Evolutionary conservation across 2,797 vertebrate genomes (phyloP), one percentile per base, ranked within the genome.

Genomic region (Centropyge bicolor): DNA sequence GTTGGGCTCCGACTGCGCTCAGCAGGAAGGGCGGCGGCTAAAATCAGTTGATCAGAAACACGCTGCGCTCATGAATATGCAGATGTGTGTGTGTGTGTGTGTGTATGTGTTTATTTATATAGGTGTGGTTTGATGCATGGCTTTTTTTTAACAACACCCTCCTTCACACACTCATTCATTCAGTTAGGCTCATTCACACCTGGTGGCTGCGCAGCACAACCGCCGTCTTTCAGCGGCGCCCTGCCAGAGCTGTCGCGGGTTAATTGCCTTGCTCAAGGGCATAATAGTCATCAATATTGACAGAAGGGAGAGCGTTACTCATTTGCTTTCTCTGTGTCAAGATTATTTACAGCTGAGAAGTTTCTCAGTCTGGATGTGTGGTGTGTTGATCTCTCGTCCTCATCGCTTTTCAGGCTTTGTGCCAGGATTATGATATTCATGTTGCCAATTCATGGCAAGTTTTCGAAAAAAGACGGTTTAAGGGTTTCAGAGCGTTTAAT

Each of bases 21-120:
- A 36, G 59, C 70, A 81, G 79, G 90, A 92, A 80, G 82, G 88
- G 86, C 12, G 75, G 64, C 7, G 62, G 76, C 81, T 64, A 1
- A 59, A 78, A 59, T 60, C 56, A 41, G 83, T 85, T 80, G 84
- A 90, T 91, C 86, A 73, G 76, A 85, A 70, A 74, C 76, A 41
- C 17, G 80, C 60, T 52, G n/a, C 78, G 73, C 67, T 86, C 74
- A 83, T 86, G 81, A 86, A 85, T 89, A 91, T 91, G 83, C 81
- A 91, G 76, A 83, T 72, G 66, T 78, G 60, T 54, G 72, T 10
- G 6, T 35, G 5, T 54, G 20, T 41, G 22, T 69, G 65, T 61
- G 27, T 35, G 41, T 68, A 45, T 59, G 35, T 38, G 22, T 64
- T 70, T 81, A 48, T 88, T 79, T 67, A 49, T 74, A 36, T 41